Evolutionary conservation across 2,113 vertebrate genomes (phyloP), one percentile per base, ranked within the genome.

Genomic region (Ciconia maguari): DNA sequence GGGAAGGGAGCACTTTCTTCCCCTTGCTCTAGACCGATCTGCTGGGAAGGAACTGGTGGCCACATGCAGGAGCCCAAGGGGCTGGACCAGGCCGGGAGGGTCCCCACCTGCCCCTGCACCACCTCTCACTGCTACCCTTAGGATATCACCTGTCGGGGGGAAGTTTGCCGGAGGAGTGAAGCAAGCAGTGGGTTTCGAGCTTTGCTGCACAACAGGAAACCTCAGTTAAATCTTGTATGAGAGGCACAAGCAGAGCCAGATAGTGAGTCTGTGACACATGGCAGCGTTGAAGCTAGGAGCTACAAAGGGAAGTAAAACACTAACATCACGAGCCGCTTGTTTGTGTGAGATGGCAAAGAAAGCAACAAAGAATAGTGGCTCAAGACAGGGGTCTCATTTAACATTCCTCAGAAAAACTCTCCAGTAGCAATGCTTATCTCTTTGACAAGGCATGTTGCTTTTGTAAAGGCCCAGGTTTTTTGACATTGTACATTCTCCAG

Each of bases 51-150:
- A 51, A 27, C 38, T 55, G 55, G 44, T 20, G 46, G 41, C 13
- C 32, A 17, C 27, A 16, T 0, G 1, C 19, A 30, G 57, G 42
- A 62, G 38, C 9, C 24, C 0, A 0, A 65, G 60, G 32, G 41
- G 24, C 18, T 7, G 51, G 62, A 29, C 10, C 27, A 65, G 46
- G 8, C 27, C 15, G 3, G 24, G 16, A 46, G 27, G 6, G 48
- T 38, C 38, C 29, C 16, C 29, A 13, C 14, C 16, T 24, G 54
- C 29, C 18, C 32, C 51, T n/a, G 19, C 5, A 7, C 36, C 32
- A 20, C 26, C 16, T 71, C 9, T 65, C 57, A 8, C 18, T 20
- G 49, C 22, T 16, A 5, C 16, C 1, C 2, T 8, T 8, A 11
- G 51, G 16, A 17, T 34, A 15, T 20, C 11, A 8, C 36, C n/a